These are phyloP conservation scores for Alces alces DNA, from an alignment of 2,113 vertebrate species.

Conservation along the genomic window DNA sequence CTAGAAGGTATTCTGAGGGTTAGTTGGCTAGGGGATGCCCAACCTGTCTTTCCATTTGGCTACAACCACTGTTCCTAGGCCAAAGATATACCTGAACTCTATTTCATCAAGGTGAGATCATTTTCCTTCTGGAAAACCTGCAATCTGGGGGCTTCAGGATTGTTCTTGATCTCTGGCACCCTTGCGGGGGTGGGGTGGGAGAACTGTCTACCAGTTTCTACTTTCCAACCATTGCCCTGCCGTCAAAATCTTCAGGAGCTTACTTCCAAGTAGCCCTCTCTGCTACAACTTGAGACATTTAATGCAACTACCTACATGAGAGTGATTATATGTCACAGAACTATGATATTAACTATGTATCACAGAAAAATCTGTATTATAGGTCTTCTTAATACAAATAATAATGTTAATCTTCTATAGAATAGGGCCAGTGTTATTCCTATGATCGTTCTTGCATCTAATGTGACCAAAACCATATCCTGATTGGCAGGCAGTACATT, in stretches of 20 bases:
- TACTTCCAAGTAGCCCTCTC: neutral
- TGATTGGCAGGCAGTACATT: neutral
- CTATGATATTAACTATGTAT: neutral
- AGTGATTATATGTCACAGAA: neutral
- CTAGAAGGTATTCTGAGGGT: neutral
- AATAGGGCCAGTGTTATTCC: neutral
- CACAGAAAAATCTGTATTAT: neutral
- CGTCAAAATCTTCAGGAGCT: constrained; percentile 1
- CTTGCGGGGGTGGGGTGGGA: neutral
- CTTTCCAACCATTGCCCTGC: neutral
- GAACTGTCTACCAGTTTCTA: neutral
- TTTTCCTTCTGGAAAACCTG: neutral
- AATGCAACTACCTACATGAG: neutral
- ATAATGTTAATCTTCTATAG: neutral
- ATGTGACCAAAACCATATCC: neutral
- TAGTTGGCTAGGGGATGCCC: neutral
- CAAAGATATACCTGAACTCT: neutral
- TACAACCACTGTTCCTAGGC: neutral
- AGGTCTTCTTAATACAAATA: neutral
- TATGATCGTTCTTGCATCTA: neutral
- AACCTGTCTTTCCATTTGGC: neutral
- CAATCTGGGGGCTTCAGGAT: neutral
- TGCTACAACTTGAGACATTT: neutral
- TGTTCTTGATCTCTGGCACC: neutral
- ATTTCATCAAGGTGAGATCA: neutral